Conservation (phyloP, 2,113 vertebrate species). For the Corythornis cristatus region DNA sequence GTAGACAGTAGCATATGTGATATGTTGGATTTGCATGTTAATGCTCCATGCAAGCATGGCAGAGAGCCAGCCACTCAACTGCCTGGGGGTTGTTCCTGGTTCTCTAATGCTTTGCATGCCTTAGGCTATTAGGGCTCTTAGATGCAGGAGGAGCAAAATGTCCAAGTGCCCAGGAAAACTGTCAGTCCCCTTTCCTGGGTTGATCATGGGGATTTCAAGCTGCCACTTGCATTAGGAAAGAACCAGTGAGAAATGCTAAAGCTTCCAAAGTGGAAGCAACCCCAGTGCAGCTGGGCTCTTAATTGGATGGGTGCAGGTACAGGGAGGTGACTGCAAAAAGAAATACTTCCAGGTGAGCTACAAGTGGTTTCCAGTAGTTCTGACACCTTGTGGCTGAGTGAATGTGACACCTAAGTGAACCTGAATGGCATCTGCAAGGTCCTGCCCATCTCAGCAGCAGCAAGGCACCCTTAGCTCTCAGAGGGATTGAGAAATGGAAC, state of each 20-base stretch:
- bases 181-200: neutral
- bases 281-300: neutral
- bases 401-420: neutral
- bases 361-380: neutral
- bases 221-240: neutral
- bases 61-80: neutral
- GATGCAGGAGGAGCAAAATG: neutral
- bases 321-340: neutral
- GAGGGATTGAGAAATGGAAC: accelerated
- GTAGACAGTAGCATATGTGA: neutral
- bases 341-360: neutral
- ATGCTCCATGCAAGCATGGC: neutral
- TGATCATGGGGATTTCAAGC: neutral
- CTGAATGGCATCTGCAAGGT: neutral
- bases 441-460: neutral
- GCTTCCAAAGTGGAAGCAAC: neutral
- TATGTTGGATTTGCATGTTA: neutral
- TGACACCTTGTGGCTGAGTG: neutral
- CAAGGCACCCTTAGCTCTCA: neutral
- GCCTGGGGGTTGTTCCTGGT: neutral
- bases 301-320: neutral
- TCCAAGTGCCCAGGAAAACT: neutral
- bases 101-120: neutral
- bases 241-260: neutral
- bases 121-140: neutral